phyloP scores from a whole-genome alignment of 2,888 invertebrate genomes.

The Brenthis ino region DNA sequence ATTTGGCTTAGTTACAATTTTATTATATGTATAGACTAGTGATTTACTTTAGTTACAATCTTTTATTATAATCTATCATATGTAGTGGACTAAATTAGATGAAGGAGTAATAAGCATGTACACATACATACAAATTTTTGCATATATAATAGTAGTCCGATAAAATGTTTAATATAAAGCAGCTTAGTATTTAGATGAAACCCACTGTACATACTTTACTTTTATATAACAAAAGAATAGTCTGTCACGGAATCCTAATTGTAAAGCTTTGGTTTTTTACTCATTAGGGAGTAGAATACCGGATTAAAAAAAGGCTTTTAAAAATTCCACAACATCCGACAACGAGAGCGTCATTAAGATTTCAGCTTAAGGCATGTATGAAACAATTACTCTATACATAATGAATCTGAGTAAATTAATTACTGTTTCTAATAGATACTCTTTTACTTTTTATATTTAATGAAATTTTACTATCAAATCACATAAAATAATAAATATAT shows the following conservation, averaged over 20 bases:
- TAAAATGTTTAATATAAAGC: conserved; percentile 5
- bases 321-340: conserved; percentile 55
- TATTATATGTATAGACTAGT: too few species aligned
- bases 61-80: too few species aligned
- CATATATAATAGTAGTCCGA: not conserved
- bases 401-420: conserved; percentile 16
- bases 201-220: not conserved
- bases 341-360: conserved; percentile 55
- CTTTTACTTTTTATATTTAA: not conserved
- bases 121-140: too few species aligned
- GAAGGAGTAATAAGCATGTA: too few species aligned
- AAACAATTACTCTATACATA: conserved; percentile 48
- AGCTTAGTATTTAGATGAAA: conserved; percentile 8
- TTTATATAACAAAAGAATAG: conserved; percentile 27
- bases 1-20: too few species aligned
- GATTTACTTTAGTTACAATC: too few species aligned
- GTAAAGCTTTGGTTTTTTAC: conserved; percentile 38
- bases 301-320: conserved; percentile 67
- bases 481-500: too few species aligned
- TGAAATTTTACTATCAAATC: not conserved
- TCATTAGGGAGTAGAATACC: conserved; percentile 47
- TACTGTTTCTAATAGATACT: not conserved
- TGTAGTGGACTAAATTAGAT: too few species aligned
- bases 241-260: conserved; percentile 32
- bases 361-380: conserved; percentile 64